phyloP scores from a whole-genome alignment of 2,797 vertebrate genomes.

The Iguana delicatissima region DNA sequence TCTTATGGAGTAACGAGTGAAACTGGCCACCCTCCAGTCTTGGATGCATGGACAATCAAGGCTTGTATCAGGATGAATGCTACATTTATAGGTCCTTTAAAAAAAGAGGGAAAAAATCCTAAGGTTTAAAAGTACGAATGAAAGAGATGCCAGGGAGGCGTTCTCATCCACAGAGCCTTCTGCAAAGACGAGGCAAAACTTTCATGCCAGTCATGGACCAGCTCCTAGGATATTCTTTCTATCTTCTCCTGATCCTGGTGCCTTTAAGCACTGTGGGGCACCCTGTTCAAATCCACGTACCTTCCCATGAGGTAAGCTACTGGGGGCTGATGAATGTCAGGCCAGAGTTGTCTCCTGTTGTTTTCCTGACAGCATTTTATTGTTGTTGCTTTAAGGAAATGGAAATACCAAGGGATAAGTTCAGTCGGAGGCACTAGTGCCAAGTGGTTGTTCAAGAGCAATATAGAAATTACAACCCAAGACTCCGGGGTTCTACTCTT shows the following conservation, averaged over 20 bases:
- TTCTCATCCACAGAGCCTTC: slow-evolving; percentile 38
- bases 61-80: slow-evolving; percentile 71
- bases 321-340: neutral
- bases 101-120: slow-evolving; percentile 44
- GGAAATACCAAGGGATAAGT: neutral
- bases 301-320: slow-evolving; percentile 56
- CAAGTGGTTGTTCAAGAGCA: neutral
- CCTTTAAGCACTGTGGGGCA: neutral
- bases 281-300: slow-evolving; percentile 7
- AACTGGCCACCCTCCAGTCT: slow-evolving; percentile 65
- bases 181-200: slow-evolving; percentile 36
- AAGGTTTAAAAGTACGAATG: slow-evolving; percentile 61
- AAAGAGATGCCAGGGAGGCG: slow-evolving; percentile 47
- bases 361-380: neutral
- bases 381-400: slow-evolving; percentile 4
- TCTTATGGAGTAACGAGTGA: slow-evolving; percentile 45
- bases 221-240: slow-evolving; percentile 26
- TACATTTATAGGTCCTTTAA: slow-evolving; percentile 64
- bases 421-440: neutral
- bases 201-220: slow-evolving; percentile 43
- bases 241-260: slow-evolving; percentile 26
- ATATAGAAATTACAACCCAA: neutral
- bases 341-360: neutral
- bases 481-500: neutral
- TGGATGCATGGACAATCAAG: slow-evolving; percentile 63